phyloP scores from a whole-genome alignment of 2,797 vertebrate genomes.

The Chloroceryle inda region DNA sequence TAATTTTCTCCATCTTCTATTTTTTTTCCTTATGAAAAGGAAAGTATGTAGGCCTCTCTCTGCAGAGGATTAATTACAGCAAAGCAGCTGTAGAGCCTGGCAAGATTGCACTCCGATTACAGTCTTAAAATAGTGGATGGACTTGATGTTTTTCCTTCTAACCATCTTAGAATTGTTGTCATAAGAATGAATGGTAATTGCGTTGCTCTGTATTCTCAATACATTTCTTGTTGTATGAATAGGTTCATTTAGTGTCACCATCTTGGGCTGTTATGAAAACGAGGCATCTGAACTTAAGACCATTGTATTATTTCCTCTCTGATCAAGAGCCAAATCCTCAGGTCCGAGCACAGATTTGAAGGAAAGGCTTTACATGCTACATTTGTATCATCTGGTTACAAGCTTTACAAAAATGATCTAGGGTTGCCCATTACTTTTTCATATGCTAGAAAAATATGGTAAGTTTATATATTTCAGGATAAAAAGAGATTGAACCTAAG shows the following conservation, averaged over 20 bases:
- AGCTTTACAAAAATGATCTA: background rate
- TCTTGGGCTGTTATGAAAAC: background rate
- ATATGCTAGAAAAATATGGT: background rate
- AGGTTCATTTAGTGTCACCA: background rate
- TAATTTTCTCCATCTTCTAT: background rate
- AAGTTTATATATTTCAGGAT: background rate
- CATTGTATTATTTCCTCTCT: background rate
- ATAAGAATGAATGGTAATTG: background rate
- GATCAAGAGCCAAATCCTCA: background rate
- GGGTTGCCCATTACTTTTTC: background rate
- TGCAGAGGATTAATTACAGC: background rate
- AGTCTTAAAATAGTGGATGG: constrained; percentile 3
- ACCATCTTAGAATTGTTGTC: background rate
- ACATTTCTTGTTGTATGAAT: background rate
- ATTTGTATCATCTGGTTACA: background rate
- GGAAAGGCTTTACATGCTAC: background rate
- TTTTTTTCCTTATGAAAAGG: background rate
- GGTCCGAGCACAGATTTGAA: background rate
- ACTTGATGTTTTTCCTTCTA: background rate
- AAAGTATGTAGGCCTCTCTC: background rate
- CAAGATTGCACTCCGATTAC: background rate
- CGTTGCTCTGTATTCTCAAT: constrained; percentile 1
- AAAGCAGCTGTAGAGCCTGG: constrained; percentile 12
- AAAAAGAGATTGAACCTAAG: background rate
- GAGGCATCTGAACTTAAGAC: background rate